These are phyloP conservation scores for Nematolebias whitei DNA, from an alignment of 2,113 vertebrate species.

Conservation along the genomic window DNA sequence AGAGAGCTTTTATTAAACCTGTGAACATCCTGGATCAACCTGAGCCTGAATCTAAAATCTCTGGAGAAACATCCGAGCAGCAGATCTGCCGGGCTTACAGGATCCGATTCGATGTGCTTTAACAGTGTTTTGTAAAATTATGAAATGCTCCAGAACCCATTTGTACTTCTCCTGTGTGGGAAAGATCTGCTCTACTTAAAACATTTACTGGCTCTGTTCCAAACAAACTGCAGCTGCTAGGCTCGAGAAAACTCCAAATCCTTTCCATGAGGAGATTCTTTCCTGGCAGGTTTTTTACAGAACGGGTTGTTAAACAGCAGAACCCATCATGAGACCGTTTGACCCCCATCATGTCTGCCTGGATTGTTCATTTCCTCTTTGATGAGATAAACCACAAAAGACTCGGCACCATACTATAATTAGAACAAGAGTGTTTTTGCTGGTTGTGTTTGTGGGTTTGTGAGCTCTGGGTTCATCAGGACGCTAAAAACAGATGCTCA, in stretches of 20 bases:
- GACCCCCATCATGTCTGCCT: background rate
- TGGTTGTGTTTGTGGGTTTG: too few relatives aligned
- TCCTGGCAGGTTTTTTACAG: constrained; percentile 15
- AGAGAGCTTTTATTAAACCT: too few relatives aligned
- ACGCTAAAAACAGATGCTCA: background rate
- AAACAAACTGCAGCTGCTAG: constrained; percentile 24
- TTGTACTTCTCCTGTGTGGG: background rate
- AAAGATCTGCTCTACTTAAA: too few relatives aligned
- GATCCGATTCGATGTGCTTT: background rate
- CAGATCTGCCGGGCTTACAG: too few relatives aligned
- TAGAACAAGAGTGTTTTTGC: too few relatives aligned
- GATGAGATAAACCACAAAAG: constrained; percentile 28
- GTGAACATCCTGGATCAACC: too few relatives aligned
- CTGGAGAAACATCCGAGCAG: background rate
- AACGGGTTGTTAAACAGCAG: too few relatives aligned
- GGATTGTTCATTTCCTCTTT: constrained; percentile 11
- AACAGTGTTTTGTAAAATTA: too few relatives aligned
- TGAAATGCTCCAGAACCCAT: too few relatives aligned
- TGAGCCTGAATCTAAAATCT: background rate
- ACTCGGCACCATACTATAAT: constrained; percentile 13
- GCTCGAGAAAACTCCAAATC: constrained; percentile 21
- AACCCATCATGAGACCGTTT: background rate
- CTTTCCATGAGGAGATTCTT: constrained; percentile 1
- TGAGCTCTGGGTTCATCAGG: constrained; percentile 32
- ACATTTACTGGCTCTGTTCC: constrained; percentile 20